Conservation (phyloP, 2,797 vertebrate genomes). For the Semaprochilodus insignis region DNA sequence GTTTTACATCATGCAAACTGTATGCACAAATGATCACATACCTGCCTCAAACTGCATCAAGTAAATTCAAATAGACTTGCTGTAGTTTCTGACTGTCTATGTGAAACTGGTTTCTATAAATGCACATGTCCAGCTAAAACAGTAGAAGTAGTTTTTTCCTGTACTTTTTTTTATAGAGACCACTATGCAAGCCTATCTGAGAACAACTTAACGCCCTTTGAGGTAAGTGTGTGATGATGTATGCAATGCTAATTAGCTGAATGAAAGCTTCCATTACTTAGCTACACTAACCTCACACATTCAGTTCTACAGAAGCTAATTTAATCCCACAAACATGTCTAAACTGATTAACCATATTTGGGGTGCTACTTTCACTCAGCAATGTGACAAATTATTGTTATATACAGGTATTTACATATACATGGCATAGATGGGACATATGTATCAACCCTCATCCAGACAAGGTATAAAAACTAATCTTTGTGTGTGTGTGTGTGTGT, state of each 20-base stretch:
- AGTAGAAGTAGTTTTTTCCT: too few species aligned
- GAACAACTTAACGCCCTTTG: background rate
- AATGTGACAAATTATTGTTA: too few species aligned
- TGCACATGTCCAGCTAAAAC: too few species aligned
- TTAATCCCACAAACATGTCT: background rate
- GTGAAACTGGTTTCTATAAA: too few species aligned
- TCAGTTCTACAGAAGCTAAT: background rate
- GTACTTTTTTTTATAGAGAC: too few species aligned
- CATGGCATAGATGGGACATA: background rate
- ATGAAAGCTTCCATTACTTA: background rate
- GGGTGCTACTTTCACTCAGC: background rate
- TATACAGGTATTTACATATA: background rate
- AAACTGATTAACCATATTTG: background rate
- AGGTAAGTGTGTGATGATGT: background rate
- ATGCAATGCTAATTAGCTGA: background rate
- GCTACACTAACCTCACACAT: background rate
- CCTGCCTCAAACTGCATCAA: too few species aligned
- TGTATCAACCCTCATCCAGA: background rate
- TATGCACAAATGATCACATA: too few species aligned
- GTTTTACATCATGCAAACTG: too few species aligned
- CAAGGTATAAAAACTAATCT: conserved; percentile 4
- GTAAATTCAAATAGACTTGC: too few species aligned
- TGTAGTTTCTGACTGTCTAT: too few species aligned
- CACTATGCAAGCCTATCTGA: background rate
- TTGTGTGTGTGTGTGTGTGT: conserved; percentile 46